These are phyloP conservation scores for Chrysopilus asiliformis DNA, from an alignment of 2,888 invertebrate genomes.

Conservation along the genomic window DNA sequence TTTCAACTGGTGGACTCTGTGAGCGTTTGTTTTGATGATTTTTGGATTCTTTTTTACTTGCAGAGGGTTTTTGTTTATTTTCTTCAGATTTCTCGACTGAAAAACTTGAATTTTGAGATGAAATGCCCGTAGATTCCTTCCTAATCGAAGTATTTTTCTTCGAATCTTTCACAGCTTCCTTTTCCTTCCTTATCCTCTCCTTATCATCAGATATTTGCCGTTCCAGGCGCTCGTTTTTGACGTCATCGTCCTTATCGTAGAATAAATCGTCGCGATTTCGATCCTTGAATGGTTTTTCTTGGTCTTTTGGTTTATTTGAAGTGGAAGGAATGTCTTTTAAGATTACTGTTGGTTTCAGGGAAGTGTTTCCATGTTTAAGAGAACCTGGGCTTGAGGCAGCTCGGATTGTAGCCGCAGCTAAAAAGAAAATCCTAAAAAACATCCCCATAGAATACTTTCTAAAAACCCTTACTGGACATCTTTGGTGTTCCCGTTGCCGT, in stretches of 20 bases:
- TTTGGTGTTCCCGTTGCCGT: too few relatives aligned
- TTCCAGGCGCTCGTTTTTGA: constrained; percentile 34
- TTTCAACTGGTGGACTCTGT: too few relatives aligned
- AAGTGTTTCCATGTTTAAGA: constrained; percentile 2
- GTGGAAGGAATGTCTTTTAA: background rate
- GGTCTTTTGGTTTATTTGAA: background rate
- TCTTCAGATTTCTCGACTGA: background rate
- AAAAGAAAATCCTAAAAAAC: constrained; percentile 19
- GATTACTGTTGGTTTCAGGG: constrained; percentile 3
- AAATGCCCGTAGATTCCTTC: background rate
- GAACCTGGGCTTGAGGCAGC: constrained; percentile 24
- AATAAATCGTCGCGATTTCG: constrained; percentile 36
- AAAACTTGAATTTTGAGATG: background rate
- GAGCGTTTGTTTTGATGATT: background rate
- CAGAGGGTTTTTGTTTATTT: background rate
- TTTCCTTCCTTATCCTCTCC: constrained; percentile 20
- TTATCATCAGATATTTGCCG: constrained; percentile 25
- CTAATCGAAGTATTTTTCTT: background rate
- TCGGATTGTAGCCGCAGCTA: constrained; percentile 41
- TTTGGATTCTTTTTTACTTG: background rate
- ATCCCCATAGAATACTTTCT: too few relatives aligned
- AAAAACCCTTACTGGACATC: too few relatives aligned
- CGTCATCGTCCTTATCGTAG: constrained; percentile 39
- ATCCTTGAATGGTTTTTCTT: constrained; percentile 16
- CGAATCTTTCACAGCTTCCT: constrained; percentile 12